A percentile compares a stretch with the other conserved stretches of the same genome.
phyloP scores from a whole-genome alignment of 1,140 invertebrate species.

The Drosophila pectinifera region DNA sequence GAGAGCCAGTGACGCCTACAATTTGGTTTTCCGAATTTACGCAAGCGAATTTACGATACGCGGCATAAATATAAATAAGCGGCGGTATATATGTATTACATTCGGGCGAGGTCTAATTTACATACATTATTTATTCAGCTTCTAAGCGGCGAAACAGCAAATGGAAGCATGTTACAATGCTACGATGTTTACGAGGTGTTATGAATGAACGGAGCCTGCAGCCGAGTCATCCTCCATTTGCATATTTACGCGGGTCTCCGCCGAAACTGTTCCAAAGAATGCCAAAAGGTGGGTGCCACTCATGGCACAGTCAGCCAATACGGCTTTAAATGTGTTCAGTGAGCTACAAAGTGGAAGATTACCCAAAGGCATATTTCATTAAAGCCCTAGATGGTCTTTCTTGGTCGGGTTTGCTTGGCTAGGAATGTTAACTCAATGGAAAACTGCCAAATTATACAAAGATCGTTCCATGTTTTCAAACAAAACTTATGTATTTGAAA shows the following conservation, averaged over 20 bases:
- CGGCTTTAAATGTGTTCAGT: not conserved
- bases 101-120: slow-evolving; percentile 46
- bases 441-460: not conserved
- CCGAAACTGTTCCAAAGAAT: slow-evolving; percentile 8
- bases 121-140: slow-evolving; percentile 71
- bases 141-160: slow-evolving; percentile 75
- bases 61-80: slow-evolving; percentile 2
- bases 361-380: not conserved
- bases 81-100: slow-evolving; percentile 8
- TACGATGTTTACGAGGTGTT: slow-evolving; percentile 45
- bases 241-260: slow-evolving; percentile 28
- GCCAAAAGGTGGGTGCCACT: slow-evolving; percentile 16
- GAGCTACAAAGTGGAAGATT: not conserved
- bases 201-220: slow-evolving; percentile 8
- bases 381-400: not conserved
- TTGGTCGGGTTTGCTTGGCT: not conserved
- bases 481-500: not conserved
- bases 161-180: slow-evolving; percentile 44
- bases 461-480: too few species aligned
- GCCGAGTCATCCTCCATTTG: slow-evolving; percentile 26
- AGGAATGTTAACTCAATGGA: too few species aligned
- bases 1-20: slow-evolving; percentile 65
- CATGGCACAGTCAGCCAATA: not conserved
- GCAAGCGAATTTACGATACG: slow-evolving; percentile 36
- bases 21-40: slow-evolving; percentile 41